Evolutionary conservation across 2,113 vertebrate species (phyloP).

Genomic region (Rattus norvegicus): DNA sequence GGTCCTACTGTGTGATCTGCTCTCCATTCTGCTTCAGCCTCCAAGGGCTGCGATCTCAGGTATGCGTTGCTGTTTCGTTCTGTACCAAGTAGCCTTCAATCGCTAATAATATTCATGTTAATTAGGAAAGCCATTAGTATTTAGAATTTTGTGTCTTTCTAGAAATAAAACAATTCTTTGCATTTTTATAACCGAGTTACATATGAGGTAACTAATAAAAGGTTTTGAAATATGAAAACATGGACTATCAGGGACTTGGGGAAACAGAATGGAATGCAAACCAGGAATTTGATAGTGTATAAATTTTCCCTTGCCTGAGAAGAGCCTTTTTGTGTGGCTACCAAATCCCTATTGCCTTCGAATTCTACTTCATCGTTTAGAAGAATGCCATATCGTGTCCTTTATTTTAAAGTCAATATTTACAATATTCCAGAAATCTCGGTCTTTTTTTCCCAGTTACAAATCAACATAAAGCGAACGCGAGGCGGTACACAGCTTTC

Average conservation of each 20-base stretch:
- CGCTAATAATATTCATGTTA: background rate
- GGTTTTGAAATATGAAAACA: background rate
- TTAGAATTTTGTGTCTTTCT: background rate
- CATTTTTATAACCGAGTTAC: background rate
- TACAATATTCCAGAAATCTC: background rate
- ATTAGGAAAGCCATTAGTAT: background rate
- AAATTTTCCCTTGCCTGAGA: background rate
- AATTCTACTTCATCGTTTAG: background rate
- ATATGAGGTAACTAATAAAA: background rate
- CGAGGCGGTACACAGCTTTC: background rate
- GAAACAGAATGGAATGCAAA: background rate
- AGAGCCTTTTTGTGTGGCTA: background rate
- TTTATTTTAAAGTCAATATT: background rate
- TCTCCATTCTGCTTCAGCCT: background rate
- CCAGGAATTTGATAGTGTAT: accelerated
- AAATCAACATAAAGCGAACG: background rate
- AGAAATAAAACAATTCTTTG: background rate
- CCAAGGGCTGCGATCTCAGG: background rate
- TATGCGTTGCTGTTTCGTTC: background rate
- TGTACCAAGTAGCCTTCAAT: no score
- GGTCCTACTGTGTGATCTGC: background rate
- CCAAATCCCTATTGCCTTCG: background rate
- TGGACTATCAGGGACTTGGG: background rate
- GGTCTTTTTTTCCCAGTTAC: background rate
- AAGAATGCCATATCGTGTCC: background rate